A percentile compares a stretch with the other conserved stretches of the same genome.
Evolutionary conservation across 2,797 vertebrate genomes (phyloP).

Genomic region (Thunnus albacares): DNA sequence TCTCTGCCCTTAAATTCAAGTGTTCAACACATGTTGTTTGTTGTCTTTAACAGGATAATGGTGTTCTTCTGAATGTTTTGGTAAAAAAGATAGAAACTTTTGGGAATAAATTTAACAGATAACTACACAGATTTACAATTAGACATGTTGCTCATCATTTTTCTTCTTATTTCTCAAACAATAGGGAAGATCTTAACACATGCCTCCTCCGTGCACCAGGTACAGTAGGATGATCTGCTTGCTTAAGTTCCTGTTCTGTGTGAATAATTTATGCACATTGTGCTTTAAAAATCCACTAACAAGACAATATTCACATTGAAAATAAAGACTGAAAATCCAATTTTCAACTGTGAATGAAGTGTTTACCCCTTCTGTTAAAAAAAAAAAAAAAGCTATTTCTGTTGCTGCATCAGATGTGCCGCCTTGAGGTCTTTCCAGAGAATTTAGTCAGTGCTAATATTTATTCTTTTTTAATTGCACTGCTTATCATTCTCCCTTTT

Average conservation of each 20-base stretch:
- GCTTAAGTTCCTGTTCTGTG: constrained; percentile 11
- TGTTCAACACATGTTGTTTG: not conserved
- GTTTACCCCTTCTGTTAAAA: constrained; percentile 3
- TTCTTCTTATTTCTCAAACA: not conserved
- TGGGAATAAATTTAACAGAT: not conserved
- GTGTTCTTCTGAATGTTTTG: not conserved
- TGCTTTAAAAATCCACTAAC: constrained; percentile 24
- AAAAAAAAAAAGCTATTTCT: not conserved
- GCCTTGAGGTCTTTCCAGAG: constrained; percentile 9
- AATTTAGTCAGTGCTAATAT: not conserved
- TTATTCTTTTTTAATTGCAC: constrained; percentile 16
- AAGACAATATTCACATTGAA: constrained; percentile 29
- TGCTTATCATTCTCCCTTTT: constrained; percentile 20
- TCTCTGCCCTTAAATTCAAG: not conserved
- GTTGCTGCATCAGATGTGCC: not conserved
- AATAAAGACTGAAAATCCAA: constrained; percentile 17
- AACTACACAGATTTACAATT: not conserved
- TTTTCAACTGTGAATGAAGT: not conserved
- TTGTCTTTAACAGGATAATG: constrained; percentile 2
- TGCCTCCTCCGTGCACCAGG: constrained; percentile 32
- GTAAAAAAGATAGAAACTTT: constrained; percentile 11
- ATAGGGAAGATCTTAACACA: not conserved
- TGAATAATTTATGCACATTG: constrained; percentile 44
- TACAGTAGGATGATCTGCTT: constrained; percentile 6
- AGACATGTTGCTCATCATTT: not conserved